Conservation (phyloP, 2,888 invertebrate genomes). For the Anorthoa munda region DNA sequence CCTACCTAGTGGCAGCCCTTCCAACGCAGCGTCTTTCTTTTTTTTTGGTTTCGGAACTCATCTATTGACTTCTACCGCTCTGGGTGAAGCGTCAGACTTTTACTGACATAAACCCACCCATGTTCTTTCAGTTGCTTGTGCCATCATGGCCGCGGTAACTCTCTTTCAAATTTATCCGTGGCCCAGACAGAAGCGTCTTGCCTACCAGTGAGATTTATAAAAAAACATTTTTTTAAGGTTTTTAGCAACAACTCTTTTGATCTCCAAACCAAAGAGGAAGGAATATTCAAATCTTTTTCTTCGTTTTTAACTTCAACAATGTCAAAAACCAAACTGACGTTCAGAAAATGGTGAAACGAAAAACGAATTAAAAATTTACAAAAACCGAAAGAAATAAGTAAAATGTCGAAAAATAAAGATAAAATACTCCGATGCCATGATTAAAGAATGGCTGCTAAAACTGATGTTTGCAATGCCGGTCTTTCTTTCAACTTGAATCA, state of each 20-base stretch:
- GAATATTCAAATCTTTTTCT: constrained; percentile 31
- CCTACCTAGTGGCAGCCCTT: too few relatives aligned
- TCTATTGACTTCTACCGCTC: too few relatives aligned
- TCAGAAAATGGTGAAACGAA: constrained; percentile 27
- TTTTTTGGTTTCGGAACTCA: too few relatives aligned
- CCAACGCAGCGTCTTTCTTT: too few relatives aligned
- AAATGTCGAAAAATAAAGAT: constrained; percentile 8
- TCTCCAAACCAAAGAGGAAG: constrained; percentile 24
- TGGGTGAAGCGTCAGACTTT: too few relatives aligned
- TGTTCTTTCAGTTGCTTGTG: too few relatives aligned
- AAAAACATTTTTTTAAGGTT: neutral
- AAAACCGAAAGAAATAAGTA: constrained; percentile 19
- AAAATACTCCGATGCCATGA: constrained; percentile 62
- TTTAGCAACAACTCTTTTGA: constrained; percentile 30
- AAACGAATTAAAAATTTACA: constrained; percentile 11
- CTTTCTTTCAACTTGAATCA: constrained; percentile 81
- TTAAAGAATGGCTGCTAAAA: constrained; percentile 66
- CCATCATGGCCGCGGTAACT: too few relatives aligned
- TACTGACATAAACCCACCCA: too few relatives aligned
- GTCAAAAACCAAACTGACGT: constrained; percentile 47
- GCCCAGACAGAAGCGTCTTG: too few relatives aligned
- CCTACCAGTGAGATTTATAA: too few relatives aligned
- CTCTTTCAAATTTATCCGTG: too few relatives aligned
- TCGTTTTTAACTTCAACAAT: constrained; percentile 44
- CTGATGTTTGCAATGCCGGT: too few relatives aligned